Evolutionary conservation across 2,888 invertebrate species (phyloP).

Genomic region (Chaitophorus viminalis): DNA sequence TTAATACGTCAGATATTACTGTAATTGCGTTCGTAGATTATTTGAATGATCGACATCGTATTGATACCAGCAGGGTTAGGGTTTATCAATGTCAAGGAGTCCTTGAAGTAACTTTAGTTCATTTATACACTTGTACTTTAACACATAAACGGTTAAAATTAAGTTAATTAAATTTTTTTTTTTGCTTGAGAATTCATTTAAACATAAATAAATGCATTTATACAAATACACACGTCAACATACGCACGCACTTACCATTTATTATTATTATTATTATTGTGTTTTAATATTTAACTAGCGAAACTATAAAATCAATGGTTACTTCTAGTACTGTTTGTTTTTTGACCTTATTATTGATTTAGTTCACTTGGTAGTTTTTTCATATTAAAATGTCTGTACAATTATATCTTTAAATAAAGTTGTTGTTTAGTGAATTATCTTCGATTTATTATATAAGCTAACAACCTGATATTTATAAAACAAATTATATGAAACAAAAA

Average conservation of each 20-base stretch:
- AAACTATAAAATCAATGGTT: background rate
- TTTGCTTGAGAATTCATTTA: background rate
- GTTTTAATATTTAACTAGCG: background rate
- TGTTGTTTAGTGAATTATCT: background rate
- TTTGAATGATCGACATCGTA: slow-evolving; percentile 11
- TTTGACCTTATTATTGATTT: slow-evolving; percentile 45
- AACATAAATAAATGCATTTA: background rate
- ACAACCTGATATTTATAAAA: background rate
- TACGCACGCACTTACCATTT: background rate
- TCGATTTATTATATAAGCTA: background rate
- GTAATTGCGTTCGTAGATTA: slow-evolving; percentile 1
- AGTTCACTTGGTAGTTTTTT: slow-evolving; percentile 16
- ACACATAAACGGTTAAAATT: slow-evolving; percentile 11
- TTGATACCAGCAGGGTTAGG: slow-evolving; percentile 52
- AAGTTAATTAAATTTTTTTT: slow-evolving; percentile 26
- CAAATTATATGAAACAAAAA: background rate
- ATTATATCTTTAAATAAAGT: background rate
- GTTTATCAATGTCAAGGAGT: slow-evolving; percentile 61
- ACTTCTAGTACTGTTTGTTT: background rate
- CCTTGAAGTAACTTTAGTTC: slow-evolving; percentile 53
- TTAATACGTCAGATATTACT: background rate
- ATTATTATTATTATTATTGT: background rate
- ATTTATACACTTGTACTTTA: slow-evolving; percentile 41
- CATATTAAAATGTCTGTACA: background rate
- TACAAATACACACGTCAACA: background rate